Conservation (phyloP, 2,113 vertebrate species). For the Sinocyclocheilus rhinocerous region DNA sequence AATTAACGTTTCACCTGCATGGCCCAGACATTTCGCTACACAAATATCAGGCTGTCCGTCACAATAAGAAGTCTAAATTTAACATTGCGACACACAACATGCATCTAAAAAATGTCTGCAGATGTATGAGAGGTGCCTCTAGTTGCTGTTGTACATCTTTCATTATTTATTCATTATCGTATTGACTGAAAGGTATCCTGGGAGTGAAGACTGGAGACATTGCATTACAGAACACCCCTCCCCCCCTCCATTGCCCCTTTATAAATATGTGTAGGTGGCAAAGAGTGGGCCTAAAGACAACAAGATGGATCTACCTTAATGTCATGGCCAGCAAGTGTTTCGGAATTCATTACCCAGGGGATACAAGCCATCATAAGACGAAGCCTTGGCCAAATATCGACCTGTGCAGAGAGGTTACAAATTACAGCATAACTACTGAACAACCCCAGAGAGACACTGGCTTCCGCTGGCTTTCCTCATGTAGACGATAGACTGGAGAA, state of each 20-base stretch:
- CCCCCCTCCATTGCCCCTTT: constrained; percentile 24
- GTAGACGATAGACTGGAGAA: constrained; percentile 28
- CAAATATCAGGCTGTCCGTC: constrained; percentile 41
- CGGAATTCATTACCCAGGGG: constrained; percentile 36
- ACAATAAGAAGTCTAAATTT: constrained; percentile 8
- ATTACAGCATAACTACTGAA: constrained; percentile 34
- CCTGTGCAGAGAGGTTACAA: constrained; percentile 13
- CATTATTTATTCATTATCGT: constrained; percentile 77
- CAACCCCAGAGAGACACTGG: constrained; percentile 30
- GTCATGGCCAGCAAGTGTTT: constrained; percentile 20
- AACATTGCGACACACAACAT: constrained; percentile 33
- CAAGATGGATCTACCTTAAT: constrained; percentile 36
- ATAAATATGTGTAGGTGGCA: constrained; percentile 32
- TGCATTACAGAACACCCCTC: constrained; percentile 3
- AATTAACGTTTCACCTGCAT: constrained; percentile 38
- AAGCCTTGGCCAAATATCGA: constrained; percentile 16
- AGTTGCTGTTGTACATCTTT: constrained; percentile 74
- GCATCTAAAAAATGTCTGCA: constrained; percentile 58
- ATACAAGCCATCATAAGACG: not conserved
- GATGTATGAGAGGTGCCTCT: constrained; percentile 54
- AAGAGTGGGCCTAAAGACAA: constrained; percentile 22
- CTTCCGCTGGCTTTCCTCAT: constrained; percentile 30
- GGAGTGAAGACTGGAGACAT: constrained; percentile 30
- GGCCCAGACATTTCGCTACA: constrained; percentile 2
- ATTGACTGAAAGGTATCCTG: constrained; percentile 70